Evolutionary conservation across 1,140 invertebrate species (phyloP), one percentile per base, ranked within the genome.

Genomic region (Calephelis nemesis): DNA sequence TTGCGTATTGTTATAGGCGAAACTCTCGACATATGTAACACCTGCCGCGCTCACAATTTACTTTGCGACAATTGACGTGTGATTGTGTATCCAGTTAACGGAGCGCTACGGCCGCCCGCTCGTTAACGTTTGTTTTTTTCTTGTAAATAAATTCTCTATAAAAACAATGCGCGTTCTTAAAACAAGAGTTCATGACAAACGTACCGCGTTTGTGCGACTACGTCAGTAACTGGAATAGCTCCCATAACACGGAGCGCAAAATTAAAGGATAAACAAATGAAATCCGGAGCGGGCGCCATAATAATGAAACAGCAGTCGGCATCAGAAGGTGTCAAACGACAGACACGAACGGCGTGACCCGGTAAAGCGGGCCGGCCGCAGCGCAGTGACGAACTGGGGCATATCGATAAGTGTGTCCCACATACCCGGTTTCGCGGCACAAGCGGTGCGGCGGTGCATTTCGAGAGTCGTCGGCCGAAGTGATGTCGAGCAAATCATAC

Each of bases 261-360:
- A 91, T 91, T 88, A 90, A 91, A 89, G 87, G 87, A 91, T 90
- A 91, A 91, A 91, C 89, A 91, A 89, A 89, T 88, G 87, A 85
- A 85, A 78, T 82, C 77, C 75, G 84, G 75, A 75, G 82, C 89
- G 83, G 74, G 79, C 79, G 83, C 81, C 78, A 85, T 82, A 83
- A 86, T 88, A 88, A 87, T 88, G 87, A 82, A 83, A 81, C 81
- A 85, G 75, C 83, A 90, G 87, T 88, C 80, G 77, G 84, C 83
- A 78, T 78, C 82, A 87, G 79, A 77, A 82, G 83, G 85, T 85
- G 89, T 85, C 82, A 85, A 84, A 79, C 81, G 76, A 77, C 82
- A 86, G 85, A 87, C 85, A 86, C 82, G 76, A 72, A 76, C 84
- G 78, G 81, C 85, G 85, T 87, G 85, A 88, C 85, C 86, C 81